phyloP scores from a whole-genome alignment of 1,140 invertebrate species.

The Drosophila saltans region DNA sequence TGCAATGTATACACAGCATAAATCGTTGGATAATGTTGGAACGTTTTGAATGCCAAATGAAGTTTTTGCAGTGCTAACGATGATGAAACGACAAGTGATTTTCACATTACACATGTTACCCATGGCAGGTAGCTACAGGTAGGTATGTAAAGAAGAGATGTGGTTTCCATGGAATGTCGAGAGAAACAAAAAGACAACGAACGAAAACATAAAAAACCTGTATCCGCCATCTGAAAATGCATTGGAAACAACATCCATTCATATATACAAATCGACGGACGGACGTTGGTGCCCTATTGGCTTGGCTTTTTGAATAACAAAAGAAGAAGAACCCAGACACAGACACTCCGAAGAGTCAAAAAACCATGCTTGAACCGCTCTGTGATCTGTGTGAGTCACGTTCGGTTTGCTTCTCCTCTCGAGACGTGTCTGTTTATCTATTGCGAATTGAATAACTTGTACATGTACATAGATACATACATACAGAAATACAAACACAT shows the following conservation, averaged over 20 bases:
- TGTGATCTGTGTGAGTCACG: constrained; percentile 42
- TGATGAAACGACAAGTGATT: constrained; percentile 54
- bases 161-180: constrained; percentile 12
- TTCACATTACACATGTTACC: constrained; percentile 16
- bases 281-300: constrained; percentile 6
- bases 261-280: background rate
- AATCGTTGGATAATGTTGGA: constrained; percentile 62
- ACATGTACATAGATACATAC: background rate
- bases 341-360: constrained; percentile 1
- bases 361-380: constrained; percentile 4
- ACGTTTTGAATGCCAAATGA: constrained; percentile 77
- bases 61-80: constrained; percentile 28
- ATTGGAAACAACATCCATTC: background rate
- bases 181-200: background rate
- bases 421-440: constrained; percentile 37
- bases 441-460: constrained; percentile 48
- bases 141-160: background rate
- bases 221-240: constrained; percentile 7
- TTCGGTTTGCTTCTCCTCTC: constrained; percentile 28
- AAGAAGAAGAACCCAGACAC: background rate
- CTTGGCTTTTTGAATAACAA: constrained; percentile 8
- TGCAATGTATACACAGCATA: constrained; percentile 50
- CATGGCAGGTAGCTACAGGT: background rate
- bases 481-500: too few relatives aligned
- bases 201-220: background rate